Evolutionary conservation across 1,140 invertebrate species (phyloP).

Genomic region (Planococcus citri): DNA sequence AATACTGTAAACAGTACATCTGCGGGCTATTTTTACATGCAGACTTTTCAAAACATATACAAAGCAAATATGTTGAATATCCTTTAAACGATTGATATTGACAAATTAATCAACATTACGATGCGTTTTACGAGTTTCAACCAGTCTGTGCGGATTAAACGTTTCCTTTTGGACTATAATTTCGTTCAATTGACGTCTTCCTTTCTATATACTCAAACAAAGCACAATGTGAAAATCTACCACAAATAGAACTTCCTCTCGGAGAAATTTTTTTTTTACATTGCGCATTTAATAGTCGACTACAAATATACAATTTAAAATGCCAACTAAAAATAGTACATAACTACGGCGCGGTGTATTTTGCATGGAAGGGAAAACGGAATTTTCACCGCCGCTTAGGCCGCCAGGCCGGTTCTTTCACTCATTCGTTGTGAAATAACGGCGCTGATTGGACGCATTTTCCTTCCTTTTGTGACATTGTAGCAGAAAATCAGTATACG

Average conservation of each 20-base stretch:
- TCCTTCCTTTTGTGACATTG: too few species aligned
- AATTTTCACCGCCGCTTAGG: too few species aligned
- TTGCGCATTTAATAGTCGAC: background rate
- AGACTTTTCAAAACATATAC: too few species aligned
- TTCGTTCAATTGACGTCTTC: conserved; percentile 15
- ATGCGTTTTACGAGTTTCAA: conserved; percentile 10
- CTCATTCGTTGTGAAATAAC: too few species aligned
- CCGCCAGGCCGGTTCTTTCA: too few species aligned
- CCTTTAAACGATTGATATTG: conserved; percentile 7
- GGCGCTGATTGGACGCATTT: too few species aligned
- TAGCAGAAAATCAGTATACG: too few species aligned
- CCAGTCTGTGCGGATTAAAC: conserved; percentile 8
- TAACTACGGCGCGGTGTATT: too few species aligned
- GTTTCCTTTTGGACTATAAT: background rate
- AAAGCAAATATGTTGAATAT: background rate
- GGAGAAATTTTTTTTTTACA: background rate
- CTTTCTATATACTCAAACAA: background rate
- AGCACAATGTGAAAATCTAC: background rate
- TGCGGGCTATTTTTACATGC: too few species aligned
- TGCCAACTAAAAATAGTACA: too few species aligned
- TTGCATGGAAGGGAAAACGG: too few species aligned
- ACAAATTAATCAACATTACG: background rate
- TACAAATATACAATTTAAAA: background rate
- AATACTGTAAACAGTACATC: too few species aligned
- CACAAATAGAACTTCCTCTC: background rate